Evolutionary conservation across 2,888 invertebrate genomes (phyloP), one percentile per base, ranked within the genome.

Genomic region (Nowickia ferox): DNA sequence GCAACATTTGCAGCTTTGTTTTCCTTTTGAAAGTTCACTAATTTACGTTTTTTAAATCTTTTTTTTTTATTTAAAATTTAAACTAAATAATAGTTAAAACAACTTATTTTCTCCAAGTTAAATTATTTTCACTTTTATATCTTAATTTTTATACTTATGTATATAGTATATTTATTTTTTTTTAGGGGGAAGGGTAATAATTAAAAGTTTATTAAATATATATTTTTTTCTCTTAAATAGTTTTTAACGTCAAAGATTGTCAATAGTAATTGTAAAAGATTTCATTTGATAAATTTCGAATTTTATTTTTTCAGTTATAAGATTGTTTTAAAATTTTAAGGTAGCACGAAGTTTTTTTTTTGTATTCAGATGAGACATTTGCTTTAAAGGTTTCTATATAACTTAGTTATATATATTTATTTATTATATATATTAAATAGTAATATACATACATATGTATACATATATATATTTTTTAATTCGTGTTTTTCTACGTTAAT

Each of bases 201-300:
- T 51, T 68, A 19, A 40, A 51, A 17, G 6, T 68, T 68, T 40
- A 17, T 6, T 55, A 30, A 46, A 11, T 30, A 30, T 13, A 42
- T 40, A 42, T 42, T 11, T 4, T 15, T 46, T 22, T 38, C 66
- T 61, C 9, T 71, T 75, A 63, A 69, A 65, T 61, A 53, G 46
- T 84, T 77, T 80, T 84, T 74, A 84, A 78, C 69, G 61, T 77
- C 77, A 77, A 78, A 84, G 86, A 87, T 87, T 87, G 86, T 87
- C 86, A 81, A 75, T 87, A 71, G 84, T 87, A 81, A 87, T 81
- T 87, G 71, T 86, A 79, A 83, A 71, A 81, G 77, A 75, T 80
- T 82, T 83, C 76, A 66, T 74, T 81, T 86, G 80, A 69, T 74
- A 77, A 72, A 68, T 80, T 86, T 85, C 17, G 68, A 66, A 80